Evolutionary conservation across 2,797 vertebrate genomes (phyloP), one percentile per base, ranked within the genome.

Genomic region (Gallinago stenura): DNA sequence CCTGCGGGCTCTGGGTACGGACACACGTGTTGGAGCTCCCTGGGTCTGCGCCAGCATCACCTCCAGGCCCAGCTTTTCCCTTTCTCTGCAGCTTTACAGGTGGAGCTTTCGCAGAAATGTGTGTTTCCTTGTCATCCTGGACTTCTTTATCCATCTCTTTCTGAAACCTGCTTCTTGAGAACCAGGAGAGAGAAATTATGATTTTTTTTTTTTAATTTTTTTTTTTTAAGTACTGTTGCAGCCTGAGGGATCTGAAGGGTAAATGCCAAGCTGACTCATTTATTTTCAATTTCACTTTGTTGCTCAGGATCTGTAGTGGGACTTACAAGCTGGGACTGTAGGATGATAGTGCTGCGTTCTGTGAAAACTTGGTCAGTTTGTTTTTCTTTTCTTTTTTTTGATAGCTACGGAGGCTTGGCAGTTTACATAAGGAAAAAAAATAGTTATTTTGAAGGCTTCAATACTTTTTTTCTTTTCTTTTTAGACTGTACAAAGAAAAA

Each of bases 21-120:
- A 4, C 3, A 7, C 19, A 4, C 5, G 26, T 25, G 57, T 57
- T 35, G 75, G 37, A 51, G 60, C 8, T 41, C 86, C 2, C 10
- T 7, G 30, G 48, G 9, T 33, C 53, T 33, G 15, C 1, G 3
- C 1, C 3, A 70, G 46, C 1, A 0, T 10, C 30, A 50, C 1
- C 0, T 15, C 3, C 71, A 64, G 82, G 43, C 24, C 33, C 31
- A 15, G 17, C 50, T 50, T 26, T 58, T 18, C 46, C 41, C 31
- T 10, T 33, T 15, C 61, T 30, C 48, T 54, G 76, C 81, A 80
- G 43, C 68, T 75, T 93, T n/a, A 22, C 66, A 76, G 90, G 39
- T 89, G 43, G 39, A 64, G 33, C 73, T 69, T 79, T 43, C 4
- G 1, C 21, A 26, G 37, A 28, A 39, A 6, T 22, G 13, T 31